These are phyloP conservation scores for Neoitamus cyanurus DNA, from an alignment of 2,888 invertebrate species.

Conservation along the genomic window DNA sequence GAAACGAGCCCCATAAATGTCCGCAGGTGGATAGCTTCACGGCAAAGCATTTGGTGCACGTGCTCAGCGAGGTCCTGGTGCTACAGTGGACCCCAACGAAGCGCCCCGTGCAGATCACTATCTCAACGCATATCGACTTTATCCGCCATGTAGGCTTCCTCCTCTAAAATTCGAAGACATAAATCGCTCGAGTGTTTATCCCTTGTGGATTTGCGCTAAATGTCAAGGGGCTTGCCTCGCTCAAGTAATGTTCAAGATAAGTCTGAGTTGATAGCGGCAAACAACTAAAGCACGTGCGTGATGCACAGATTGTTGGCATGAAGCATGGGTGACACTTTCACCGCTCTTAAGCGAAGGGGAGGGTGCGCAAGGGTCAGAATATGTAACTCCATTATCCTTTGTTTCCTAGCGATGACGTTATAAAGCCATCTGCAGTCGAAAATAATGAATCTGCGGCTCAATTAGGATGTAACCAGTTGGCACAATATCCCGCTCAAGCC, in stretches of 20 bases:
- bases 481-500: not conserved
- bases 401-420: not conserved
- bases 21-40: not conserved
- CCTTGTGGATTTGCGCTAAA: not conserved
- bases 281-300: not conserved
- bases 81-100: not conserved
- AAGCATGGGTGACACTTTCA: not conserved
- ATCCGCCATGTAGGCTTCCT: not conserved
- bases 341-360: not conserved
- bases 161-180: not conserved
- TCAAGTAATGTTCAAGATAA: slow-evolving; percentile 13
- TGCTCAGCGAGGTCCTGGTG: not conserved
- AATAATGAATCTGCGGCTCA: not conserved
- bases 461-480: not conserved
- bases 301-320: not conserved
- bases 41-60: not conserved
- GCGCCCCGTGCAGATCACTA: not conserved
- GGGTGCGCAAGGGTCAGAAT: not conserved
- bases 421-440: not conserved
- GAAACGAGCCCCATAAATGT: not conserved
- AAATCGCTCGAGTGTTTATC: not conserved
- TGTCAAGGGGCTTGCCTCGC: slow-evolving; percentile 18
- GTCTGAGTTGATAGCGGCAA: not conserved
- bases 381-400: not conserved
- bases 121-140: not conserved